Evolutionary conservation across 2,888 invertebrate species (phyloP).

Genomic region (Dione vanillae): DNA sequence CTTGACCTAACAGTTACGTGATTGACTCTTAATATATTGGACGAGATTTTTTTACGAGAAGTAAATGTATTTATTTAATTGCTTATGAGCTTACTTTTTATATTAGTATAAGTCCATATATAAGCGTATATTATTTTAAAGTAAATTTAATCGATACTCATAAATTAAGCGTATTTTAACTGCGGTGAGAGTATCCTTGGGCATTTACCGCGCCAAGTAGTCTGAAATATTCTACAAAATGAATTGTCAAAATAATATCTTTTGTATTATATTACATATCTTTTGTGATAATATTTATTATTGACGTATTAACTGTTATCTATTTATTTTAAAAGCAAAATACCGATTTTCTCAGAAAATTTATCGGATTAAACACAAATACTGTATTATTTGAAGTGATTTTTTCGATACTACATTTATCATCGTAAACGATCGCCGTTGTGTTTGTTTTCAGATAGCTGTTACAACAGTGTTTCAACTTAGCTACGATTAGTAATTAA

Average conservation of each 20-base stretch:
- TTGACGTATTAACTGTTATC: constrained; percentile 36
- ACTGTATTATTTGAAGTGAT: constrained; percentile 42
- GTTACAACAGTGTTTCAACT: constrained; percentile 34
- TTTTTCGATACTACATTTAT: constrained; percentile 35
- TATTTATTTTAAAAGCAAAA: constrained; percentile 34
- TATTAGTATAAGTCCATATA: no score
- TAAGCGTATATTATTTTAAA: no score
- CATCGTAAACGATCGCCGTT: constrained; percentile 24
- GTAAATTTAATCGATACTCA: no score
- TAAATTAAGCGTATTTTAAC: no score
- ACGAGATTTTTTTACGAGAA: not conserved
- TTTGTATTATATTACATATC: not conserved
- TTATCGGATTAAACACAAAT: constrained; percentile 44
- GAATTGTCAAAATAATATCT: constrained; percentile 13
- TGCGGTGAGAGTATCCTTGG: no score
- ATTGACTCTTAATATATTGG: not conserved
- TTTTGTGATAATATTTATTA: constrained; percentile 12
- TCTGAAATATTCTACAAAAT: not conserved
- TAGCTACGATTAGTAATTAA: not conserved
- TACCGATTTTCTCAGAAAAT: constrained; percentile 35
- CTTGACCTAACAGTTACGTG: not conserved
- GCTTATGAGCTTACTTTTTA: no score
- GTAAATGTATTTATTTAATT: no score
- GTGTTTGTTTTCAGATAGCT: constrained; percentile 30
- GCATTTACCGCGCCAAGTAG: not conserved